Percentiles rank a stretch among this genome's conserved stretches.
These are phyloP conservation scores for Ichneumon xanthorius DNA, from an alignment of 2,888 invertebrate species.

Conservation along the genomic window DNA sequence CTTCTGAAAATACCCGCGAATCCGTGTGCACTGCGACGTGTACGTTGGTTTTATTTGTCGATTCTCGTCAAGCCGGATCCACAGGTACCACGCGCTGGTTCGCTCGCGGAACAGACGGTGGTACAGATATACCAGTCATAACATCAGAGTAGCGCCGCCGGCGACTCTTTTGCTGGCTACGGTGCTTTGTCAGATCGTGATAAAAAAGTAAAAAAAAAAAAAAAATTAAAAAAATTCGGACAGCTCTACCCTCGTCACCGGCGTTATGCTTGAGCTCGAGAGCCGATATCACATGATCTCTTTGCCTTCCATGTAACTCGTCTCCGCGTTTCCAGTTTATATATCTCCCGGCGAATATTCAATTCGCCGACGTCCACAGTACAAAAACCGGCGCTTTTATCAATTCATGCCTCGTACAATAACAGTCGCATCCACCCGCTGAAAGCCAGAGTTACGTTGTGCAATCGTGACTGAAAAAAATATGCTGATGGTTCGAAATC, in stretches of 20 bases:
- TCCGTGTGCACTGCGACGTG: background rate
- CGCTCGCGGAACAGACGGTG: slow-evolving; percentile 10
- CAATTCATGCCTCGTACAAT: background rate
- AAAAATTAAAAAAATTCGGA: slow-evolving; percentile 7
- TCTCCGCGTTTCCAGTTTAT: background rate
- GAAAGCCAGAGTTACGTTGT: too few relatives aligned
- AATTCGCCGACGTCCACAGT: background rate
- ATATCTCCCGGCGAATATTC: background rate
- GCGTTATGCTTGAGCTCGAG: slow-evolving; percentile 3
- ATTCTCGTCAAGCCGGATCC: slow-evolving; percentile 18
- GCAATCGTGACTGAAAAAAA: background rate
- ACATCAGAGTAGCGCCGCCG: background rate
- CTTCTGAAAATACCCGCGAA: background rate
- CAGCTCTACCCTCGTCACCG: slow-evolving; percentile 25
- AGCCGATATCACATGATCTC: slow-evolving; percentile 1
- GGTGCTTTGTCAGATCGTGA: slow-evolving; percentile 27
- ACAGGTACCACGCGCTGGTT: slow-evolving; percentile 21
- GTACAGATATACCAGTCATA: slow-evolving; percentile 13
- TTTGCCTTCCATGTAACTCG: background rate
- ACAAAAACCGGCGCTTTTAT: background rate
- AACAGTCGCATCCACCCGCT: background rate
- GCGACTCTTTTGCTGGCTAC: slow-evolving; percentile 22
- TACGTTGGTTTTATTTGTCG: background rate
- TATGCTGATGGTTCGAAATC: slow-evolving; percentile 5
- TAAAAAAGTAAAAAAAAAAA: too few relatives aligned